These are phyloP conservation scores for Steinernema khuongi DNA, from an alignment of 1,140 invertebrate genomes.

Conservation along the genomic window DNA sequence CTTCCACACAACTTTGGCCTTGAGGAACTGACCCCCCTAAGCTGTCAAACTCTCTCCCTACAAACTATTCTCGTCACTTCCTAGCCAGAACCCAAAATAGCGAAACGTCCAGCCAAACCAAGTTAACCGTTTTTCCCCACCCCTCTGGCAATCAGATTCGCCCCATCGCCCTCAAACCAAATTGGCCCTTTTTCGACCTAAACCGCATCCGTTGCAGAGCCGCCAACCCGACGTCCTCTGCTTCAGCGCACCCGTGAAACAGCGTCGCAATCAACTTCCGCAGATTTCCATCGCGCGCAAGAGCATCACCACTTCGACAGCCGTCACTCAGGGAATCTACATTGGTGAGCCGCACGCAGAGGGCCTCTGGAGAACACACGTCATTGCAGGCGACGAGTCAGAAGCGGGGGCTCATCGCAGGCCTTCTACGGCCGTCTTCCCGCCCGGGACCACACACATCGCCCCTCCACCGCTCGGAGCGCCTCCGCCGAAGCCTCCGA, in stretches of 20 bases:
- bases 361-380: no score
- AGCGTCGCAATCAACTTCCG: conserved; percentile 53
- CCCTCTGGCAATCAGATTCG: background rate
- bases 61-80: no score
- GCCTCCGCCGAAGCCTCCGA: conserved; percentile 53
- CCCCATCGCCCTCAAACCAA: no score
- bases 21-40: no score
- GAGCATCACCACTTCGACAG: conserved; percentile 29
- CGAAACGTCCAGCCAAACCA: no score
- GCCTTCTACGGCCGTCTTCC: conserved; percentile 33
- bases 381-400: conserved; percentile 22
- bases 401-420: conserved; percentile 27
- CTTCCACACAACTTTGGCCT: no score
- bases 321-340: conserved; percentile 68
- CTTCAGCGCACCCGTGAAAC: conserved; percentile 85
- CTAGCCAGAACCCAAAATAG: no score
- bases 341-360: conserved; percentile 65
- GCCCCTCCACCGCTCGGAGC: conserved; percentile 16
- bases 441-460: conserved; percentile 14
- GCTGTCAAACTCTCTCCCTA: no score
- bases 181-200: background rate
- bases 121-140: no score
- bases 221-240: conserved; percentile 83
- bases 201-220: conserved; percentile 64
- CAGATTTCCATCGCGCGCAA: conserved; percentile 37